Conservation (phyloP, 2,888 invertebrate species). For the Stegophylla sp. region DNA sequence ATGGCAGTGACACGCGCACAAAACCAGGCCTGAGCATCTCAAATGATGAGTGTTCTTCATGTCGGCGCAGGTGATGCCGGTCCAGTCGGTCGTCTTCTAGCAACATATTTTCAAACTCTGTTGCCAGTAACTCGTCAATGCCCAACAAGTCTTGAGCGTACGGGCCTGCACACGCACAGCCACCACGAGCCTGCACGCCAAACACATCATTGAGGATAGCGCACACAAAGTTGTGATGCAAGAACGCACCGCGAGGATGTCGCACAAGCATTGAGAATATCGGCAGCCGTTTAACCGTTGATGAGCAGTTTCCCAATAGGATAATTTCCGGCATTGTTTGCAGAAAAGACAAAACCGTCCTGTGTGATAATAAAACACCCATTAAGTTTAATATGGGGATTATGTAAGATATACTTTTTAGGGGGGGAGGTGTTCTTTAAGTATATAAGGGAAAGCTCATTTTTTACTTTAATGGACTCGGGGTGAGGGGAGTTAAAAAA, state of each 20-base stretch:
- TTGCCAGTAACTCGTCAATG: constrained; percentile 78
- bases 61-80: constrained; percentile 67
- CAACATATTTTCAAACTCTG: constrained; percentile 76
- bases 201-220: constrained; percentile 89
- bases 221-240: constrained; percentile 87
- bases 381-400: background rate
- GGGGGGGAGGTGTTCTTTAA: too few species aligned
- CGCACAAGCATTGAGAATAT: constrained; percentile 86
- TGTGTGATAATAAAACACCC: constrained; percentile 65
- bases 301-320: constrained; percentile 75
- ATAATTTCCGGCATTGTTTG: constrained; percentile 81
- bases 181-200: constrained; percentile 85
- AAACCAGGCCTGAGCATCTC: constrained; percentile 87
- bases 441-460: too few species aligned
- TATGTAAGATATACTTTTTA: too few species aligned
- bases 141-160: constrained; percentile 86
- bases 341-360: constrained; percentile 80
- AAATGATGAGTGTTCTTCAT: constrained; percentile 67
- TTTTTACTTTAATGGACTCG: too few species aligned
- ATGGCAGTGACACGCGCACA: constrained; percentile 83
- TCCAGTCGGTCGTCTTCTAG: constrained; percentile 71
- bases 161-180: constrained; percentile 81
- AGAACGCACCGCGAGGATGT: constrained; percentile 80
- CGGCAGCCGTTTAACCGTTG: constrained; percentile 75
- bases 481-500: too few species aligned